Conservation (phyloP, 2,797 vertebrate species). For the Molossus molossus region DNA sequence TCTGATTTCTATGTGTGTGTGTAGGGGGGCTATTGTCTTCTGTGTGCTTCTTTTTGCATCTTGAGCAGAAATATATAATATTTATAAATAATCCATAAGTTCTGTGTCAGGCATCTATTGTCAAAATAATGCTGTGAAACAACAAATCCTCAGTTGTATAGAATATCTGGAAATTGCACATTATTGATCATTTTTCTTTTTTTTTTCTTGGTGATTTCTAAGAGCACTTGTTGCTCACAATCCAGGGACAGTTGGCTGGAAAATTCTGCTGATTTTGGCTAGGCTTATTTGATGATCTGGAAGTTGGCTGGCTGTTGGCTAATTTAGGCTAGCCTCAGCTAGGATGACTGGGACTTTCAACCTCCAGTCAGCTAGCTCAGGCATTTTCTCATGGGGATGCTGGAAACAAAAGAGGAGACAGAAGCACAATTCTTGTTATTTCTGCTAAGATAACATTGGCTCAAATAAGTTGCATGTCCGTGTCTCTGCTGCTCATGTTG, state of each 20-base stretch:
- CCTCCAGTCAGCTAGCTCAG: background rate
- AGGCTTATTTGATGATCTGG: background rate
- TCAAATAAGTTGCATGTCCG: background rate
- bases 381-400: conserved; percentile 34
- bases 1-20: conserved; percentile 34
- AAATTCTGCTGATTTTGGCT: conserved; percentile 41
- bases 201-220: background rate
- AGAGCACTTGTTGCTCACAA: background rate
- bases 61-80: conserved; percentile 22
- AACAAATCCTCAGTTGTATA: background rate
- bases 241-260: background rate
- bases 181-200: background rate
- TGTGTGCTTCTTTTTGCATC: background rate
- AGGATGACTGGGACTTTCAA: background rate
- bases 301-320: conserved; percentile 49
- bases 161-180: background rate
- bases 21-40: background rate
- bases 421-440: conserved; percentile 5
- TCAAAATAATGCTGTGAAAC: conserved; percentile 20
- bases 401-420: background rate
- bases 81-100: background rate
- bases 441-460: conserved; percentile 16
- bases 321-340: conserved; percentile 53
- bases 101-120: background rate
- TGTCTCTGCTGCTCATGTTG: background rate